A percentile compares a stretch with the other conserved stretches of the same genome.
phyloP scores from a whole-genome alignment of 2,888 invertebrate genomes.

The Drosophila greeni region DNA sequence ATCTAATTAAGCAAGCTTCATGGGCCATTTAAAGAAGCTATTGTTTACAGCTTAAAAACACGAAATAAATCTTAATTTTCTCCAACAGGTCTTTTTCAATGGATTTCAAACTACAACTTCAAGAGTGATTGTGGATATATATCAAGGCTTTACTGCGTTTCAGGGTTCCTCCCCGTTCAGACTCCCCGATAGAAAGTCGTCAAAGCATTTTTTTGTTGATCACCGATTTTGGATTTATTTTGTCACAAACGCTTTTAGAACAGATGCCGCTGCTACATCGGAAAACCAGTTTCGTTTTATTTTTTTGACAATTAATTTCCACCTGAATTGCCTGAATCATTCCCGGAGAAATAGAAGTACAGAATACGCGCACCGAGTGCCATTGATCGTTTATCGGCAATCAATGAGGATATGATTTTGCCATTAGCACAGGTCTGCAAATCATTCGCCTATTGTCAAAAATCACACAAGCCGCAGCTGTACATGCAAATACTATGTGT shows the following conservation, averaged over 20 bases:
- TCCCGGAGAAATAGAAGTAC: conserved; percentile 6
- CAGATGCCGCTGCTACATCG: neutral
- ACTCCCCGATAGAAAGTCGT: conserved; percentile 5
- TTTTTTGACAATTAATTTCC: conserved; percentile 8
- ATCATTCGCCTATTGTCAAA: conserved; percentile 26
- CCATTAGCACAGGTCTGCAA: conserved; percentile 32
- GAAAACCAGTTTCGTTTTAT: conserved; percentile 23
- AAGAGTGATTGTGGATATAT: neutral
- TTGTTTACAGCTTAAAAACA: neutral
- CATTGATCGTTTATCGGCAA: conserved; percentile 14
- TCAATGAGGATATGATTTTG: conserved; percentile 23
- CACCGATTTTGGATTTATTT: conserved; percentile 1
- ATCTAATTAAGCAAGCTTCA: no score
- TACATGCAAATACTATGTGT: conserved; percentile 2
- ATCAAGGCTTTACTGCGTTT: neutral
- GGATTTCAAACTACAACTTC: neutral
- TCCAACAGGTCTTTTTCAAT: neutral
- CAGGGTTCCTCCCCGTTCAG: neutral
- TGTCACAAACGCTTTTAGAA: conserved; percentile 19
- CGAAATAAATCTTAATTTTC: no score
- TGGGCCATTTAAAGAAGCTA: no score
- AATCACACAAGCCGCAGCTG: conserved; percentile 19
- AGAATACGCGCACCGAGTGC: neutral
- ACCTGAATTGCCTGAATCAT: conserved; percentile 12
- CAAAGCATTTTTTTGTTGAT: conserved; percentile 1